Percentiles rank a stretch among this genome's conserved stretches.
Evolutionary conservation across 1,140 invertebrate genomes (phyloP).

Genomic region (Papilio xuthus): DNA sequence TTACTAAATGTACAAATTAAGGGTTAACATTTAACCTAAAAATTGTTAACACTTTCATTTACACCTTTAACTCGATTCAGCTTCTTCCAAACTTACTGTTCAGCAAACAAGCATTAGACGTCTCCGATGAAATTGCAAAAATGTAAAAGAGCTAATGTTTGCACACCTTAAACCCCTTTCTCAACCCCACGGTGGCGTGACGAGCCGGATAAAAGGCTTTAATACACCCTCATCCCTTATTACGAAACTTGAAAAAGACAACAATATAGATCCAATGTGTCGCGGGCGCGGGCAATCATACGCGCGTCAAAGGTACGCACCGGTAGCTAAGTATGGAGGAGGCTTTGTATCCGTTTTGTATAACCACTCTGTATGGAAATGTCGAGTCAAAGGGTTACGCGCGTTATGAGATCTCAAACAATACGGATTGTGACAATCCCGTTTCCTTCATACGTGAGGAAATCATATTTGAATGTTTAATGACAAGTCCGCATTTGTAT

Average conservation of each 20-base stretch:
- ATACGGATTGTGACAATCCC: constrained; percentile 76
- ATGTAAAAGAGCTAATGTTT: constrained; percentile 82
- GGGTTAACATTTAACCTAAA: neutral
- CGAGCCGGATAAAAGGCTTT: constrained; percentile 81
- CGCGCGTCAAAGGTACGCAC: constrained; percentile 77
- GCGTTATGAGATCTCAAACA: constrained; percentile 80
- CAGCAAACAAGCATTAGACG: constrained; percentile 73
- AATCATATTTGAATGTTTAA: constrained; percentile 76
- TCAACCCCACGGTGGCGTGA: constrained; percentile 77
- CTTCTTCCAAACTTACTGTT: constrained; percentile 48
- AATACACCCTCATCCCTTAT: constrained; percentile 82
- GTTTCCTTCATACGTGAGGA: constrained; percentile 71
- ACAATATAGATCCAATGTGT: constrained; percentile 81
- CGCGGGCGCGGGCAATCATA: constrained; percentile 80
- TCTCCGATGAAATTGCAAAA: constrained; percentile 80
- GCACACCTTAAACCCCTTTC: constrained; percentile 80
- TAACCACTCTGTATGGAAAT: constrained; percentile 67
- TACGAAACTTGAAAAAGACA: constrained; percentile 82
- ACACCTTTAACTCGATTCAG: constrained; percentile 22
- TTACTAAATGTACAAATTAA: too few relatives aligned
- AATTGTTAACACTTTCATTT: neutral
- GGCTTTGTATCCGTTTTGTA: constrained; percentile 71
- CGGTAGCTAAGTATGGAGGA: constrained; percentile 74
- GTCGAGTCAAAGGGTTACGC: constrained; percentile 74
- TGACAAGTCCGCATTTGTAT: constrained; percentile 63